Evolutionary conservation across 2,888 invertebrate genomes (phyloP).

Genomic region (Deilephila porcellus): DNA sequence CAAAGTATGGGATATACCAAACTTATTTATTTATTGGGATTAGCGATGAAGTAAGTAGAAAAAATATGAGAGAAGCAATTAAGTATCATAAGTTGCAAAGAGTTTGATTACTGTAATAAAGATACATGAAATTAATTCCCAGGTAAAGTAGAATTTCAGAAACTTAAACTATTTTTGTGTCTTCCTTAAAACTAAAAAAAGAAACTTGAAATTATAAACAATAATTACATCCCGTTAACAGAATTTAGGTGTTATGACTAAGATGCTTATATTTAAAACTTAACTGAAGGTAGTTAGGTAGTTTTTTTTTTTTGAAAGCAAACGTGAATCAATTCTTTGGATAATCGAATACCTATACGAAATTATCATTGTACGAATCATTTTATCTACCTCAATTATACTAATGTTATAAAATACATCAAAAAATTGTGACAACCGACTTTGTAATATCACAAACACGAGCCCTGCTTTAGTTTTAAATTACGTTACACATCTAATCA

Average conservation of each 20-base stretch:
- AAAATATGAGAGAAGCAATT: slow-evolving; percentile 13
- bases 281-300: slow-evolving; percentile 16
- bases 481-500: slow-evolving; percentile 46
- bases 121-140: not conserved
- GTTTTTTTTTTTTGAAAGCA: not conserved
- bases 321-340: slow-evolving; percentile 33
- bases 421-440: slow-evolving; percentile 61
- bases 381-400: slow-evolving; percentile 31
- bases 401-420: slow-evolving; percentile 30
- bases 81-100: slow-evolving; percentile 13
- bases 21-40: not conserved
- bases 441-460: slow-evolving; percentile 64
- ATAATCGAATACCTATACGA: slow-evolving; percentile 31
- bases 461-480: slow-evolving; percentile 61
- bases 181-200: not conserved
- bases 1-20: not conserved
- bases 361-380: slow-evolving; percentile 29
- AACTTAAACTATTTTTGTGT: not conserved
- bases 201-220: not conserved
- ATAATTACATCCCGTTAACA: not conserved
- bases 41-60: slow-evolving; percentile 7
- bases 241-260: not conserved
- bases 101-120: not conserved
- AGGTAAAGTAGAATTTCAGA: slow-evolving; percentile 8
- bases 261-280: not conserved